phyloP scores from a whole-genome alignment of 1,140 invertebrate genomes.

The Drosophila sp. region DNA sequence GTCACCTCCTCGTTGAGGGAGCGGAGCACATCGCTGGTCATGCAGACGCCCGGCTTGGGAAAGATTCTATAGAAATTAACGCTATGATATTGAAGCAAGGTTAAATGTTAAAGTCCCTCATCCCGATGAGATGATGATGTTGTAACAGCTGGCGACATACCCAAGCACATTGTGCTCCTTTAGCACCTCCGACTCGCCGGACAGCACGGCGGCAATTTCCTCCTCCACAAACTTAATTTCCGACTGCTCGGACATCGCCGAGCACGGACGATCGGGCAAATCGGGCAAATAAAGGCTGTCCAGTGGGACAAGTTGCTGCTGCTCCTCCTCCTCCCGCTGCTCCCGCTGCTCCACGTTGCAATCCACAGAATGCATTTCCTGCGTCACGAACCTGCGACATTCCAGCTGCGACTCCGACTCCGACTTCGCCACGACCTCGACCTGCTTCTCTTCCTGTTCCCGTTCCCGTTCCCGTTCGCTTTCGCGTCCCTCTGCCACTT shows the following conservation, averaged over 20 bases:
- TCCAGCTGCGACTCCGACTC: conserved; percentile 31
- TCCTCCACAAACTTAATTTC: conserved; percentile 87
- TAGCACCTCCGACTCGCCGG: conserved; percentile 88
- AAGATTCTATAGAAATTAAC: conserved; percentile 89
- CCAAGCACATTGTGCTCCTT: conserved; percentile 88
- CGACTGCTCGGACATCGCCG: conserved; percentile 70
- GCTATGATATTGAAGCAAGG: conserved; percentile 78
- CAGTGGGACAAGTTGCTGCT: not conserved
- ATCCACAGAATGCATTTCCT: conserved; percentile 70
- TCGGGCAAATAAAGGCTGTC: conserved; percentile 65
- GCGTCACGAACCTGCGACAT: conserved; percentile 58
- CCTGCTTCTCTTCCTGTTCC: conserved; percentile 36
- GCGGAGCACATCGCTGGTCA: conserved; percentile 89
- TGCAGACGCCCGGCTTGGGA: conserved; percentile 87
- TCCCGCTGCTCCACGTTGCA: conserved; percentile 25
- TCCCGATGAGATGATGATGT: not conserved
- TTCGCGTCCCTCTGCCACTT: conserved; percentile 30
- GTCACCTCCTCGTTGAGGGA: conserved; percentile 86
- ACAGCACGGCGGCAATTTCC: conserved; percentile 88
- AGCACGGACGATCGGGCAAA: conserved; percentile 76
- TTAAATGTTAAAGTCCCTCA: conserved; percentile 25
- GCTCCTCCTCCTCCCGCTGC: not conserved
- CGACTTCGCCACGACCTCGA: conserved; percentile 10
- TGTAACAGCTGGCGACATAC: conserved; percentile 84
- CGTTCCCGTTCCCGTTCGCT: too few species aligned